Evolutionary conservation across 2,888 invertebrate genomes (phyloP).

Genomic region (Nesidiocoris tenuis): DNA sequence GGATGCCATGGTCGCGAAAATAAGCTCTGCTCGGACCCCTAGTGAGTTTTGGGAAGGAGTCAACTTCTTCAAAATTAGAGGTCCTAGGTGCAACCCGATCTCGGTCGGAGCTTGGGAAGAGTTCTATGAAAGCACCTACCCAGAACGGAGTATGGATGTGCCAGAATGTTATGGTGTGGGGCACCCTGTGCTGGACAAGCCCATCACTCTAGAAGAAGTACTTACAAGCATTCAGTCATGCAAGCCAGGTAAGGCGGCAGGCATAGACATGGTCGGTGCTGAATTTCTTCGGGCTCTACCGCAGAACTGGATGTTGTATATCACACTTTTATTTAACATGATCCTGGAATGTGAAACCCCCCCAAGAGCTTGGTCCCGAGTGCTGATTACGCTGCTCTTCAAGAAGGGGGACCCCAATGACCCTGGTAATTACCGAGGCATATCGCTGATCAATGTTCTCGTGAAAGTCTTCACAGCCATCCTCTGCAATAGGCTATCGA

Average conservation of each 20-base stretch:
- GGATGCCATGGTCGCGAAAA: neutral
- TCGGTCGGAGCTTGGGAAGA: constrained; percentile 4
- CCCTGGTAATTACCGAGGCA: constrained; percentile 13
- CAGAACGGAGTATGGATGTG: neutral
- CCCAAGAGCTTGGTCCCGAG: neutral
- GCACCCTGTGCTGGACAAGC: constrained; percentile 8
- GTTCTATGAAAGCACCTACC: constrained; percentile 2
- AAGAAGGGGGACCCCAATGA: too few relatives aligned
- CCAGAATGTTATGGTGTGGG: neutral
- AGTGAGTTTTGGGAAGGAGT: constrained; percentile 3
- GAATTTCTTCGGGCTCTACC: constrained; percentile 31
- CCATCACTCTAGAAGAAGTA: constrained; percentile 21
- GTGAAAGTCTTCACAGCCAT: constrained; percentile 4
- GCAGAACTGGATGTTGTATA: constrained; percentile 26
- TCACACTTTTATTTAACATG: constrained; percentile 8
- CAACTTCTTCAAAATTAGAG: neutral
- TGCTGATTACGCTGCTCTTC: neutral
- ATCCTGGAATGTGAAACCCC: neutral
- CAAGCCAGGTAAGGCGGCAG: constrained; percentile 23
- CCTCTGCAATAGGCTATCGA: neutral
- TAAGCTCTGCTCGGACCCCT: neutral
- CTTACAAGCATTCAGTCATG: too few relatives aligned
- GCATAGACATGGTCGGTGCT: constrained; percentile 11
- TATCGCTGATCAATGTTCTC: neutral
- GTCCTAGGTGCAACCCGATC: neutral